These are phyloP conservation scores for Karalla daura DNA, from an alignment of 2,797 vertebrate genomes.

Conservation along the genomic window DNA sequence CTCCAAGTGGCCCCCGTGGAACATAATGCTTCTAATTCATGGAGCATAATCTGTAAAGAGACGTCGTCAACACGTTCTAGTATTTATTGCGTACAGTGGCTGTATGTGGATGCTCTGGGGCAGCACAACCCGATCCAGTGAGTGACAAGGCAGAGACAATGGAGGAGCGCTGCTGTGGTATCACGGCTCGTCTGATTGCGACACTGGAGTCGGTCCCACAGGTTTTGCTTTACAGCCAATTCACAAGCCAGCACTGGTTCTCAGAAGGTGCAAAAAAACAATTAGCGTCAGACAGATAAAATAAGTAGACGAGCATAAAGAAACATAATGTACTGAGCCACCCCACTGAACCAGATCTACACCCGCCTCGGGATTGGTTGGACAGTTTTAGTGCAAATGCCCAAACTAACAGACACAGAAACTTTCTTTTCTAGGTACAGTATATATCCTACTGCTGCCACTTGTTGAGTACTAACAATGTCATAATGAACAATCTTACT, in stretches of 20 bases:
- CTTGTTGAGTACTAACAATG: too few species aligned
- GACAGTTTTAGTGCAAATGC: too few species aligned
- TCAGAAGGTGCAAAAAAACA: background rate
- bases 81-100: too few species aligned
- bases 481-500: too few species aligned
- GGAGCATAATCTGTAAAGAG: background rate
- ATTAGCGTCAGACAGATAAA: background rate
- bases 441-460: too few species aligned
- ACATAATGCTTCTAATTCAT: background rate
- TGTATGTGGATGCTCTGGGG: background rate
- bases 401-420: too few species aligned
- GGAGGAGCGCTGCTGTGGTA: background rate
- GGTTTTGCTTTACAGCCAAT: background rate
- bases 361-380: too few species aligned
- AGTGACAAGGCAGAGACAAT: slow-evolving; percentile 6
- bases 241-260: background rate
- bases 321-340: too few species aligned
- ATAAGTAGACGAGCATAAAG: background rate
- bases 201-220: slow-evolving; percentile 5
- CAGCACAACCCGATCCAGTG: slow-evolving; percentile 7
- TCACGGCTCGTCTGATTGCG: background rate
- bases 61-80: background rate
- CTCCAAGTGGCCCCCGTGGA: background rate
- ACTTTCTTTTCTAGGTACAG: too few species aligned
- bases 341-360: too few species aligned